Evolutionary conservation across 1,140 invertebrate species (phyloP), one percentile per base, ranked within the genome.

Genomic region (Hydropsyche tenuis): DNA sequence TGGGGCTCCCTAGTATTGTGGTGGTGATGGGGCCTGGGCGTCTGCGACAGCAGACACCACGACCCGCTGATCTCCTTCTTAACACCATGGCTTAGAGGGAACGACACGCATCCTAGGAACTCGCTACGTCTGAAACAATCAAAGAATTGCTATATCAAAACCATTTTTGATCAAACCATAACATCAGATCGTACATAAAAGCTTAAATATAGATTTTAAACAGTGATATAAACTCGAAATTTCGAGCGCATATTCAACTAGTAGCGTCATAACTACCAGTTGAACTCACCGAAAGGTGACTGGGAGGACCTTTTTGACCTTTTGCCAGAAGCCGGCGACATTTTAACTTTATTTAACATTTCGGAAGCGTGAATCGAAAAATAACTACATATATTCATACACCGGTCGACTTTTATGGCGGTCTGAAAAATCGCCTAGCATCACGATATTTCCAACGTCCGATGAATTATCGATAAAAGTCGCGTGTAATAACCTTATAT

Each of bases 41-140:
- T 78, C 75, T 79, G 79, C 77, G 81, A 80, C 75, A 86, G 86
- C 80, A 88, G 80, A 80, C 86, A 86, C 81, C 84, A 88, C 64
- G 85, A 86, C 78, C 87, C 87, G 75, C 80, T 80, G 73, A 85
- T 81, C 80, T 83, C 83, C 72, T 82, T 86, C 76, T 88, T 87
- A 82, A 88, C 82, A 48, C 88, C 87, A 87, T 92, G 87, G 82
- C 87, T 87, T 75, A 92, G 84, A 73, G 90, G 89, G 85, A 93
- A 92, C 78, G 90, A 92, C 86, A 91, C 89, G 81, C 91, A 93
- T 85, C 92, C 92, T 81, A 93, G 82, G 82, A 93, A 92, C 83
- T 93, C 91, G 85, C 91, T 92, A 78, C 89, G 87, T 83, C 91
- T 92, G 87, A 85, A 68, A 68, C 16, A 63, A 22, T 23, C 60